phyloP scores from a whole-genome alignment of 2,797 vertebrate genomes.

The Microcaecilia unicolor region DNA sequence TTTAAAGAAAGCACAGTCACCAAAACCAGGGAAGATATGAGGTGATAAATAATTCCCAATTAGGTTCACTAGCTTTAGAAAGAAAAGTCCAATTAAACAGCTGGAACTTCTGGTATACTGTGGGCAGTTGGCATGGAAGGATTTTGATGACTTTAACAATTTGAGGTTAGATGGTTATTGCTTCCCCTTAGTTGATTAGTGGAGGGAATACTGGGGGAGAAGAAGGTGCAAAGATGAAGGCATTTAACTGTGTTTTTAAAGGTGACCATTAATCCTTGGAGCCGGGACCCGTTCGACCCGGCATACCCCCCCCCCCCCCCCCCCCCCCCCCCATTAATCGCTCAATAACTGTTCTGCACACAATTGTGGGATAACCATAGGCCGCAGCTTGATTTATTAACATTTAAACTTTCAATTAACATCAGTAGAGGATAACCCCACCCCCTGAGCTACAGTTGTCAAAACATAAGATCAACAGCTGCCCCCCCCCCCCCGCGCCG shows the following conservation, averaged over 20 bases:
- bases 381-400: no score
- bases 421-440: no score
- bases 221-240: constrained; percentile 29
- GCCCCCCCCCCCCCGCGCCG: no score
- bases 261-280: no score
- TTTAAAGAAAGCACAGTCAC: neutral
- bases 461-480: no score
- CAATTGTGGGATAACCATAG: no score
- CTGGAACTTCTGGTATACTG: neutral
- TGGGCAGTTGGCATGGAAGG: neutral
- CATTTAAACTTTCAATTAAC: no score
- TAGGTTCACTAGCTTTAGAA: neutral
- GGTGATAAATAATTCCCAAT: neutral
- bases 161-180: constrained; percentile 11
- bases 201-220: constrained; percentile 3
- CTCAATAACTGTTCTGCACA: no score
- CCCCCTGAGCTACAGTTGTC: no score
- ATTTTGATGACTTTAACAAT: constrained; percentile 8
- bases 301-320: no score
- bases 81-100: neutral
- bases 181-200: constrained; percentile 7
- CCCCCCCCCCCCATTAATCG: no score
- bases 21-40: rapidly evolving
- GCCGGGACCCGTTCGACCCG: no score
- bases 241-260: constrained; percentile 22